Base-by-base conservation (phyloP, 2,797 vertebrate genomes). In the Ctenosaura bakeri region DNA sequence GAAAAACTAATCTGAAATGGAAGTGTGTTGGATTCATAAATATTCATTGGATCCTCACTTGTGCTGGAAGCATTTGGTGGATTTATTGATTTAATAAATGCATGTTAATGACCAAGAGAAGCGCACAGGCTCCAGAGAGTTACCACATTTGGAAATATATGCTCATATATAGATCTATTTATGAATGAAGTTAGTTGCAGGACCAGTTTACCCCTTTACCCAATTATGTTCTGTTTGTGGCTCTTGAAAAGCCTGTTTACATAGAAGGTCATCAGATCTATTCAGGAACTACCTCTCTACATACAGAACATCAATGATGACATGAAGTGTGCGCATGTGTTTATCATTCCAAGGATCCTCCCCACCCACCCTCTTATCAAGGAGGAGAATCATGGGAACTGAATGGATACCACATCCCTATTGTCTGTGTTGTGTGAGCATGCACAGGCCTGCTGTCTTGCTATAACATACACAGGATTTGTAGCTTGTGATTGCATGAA, bases 1-100 rank as follows among this genome's bases (percentile, higher is more conserved):
- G 71, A 78, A 91, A 92, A 69, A 0, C 12, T 92, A 83, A 90
- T 89, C 62, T 83, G 80, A 54, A 91, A 91, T 38, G 62, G 91
- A 92, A 79, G 78, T 89, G 83, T 59, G 71, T 62, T 79, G 90
- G 89, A 9, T 88, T 84, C 80, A 94, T 95, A 94, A 95, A 95
- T 95, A 92, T 90, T 94, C 92, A 95, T 80, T 82, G 79, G 92
- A 80, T 93, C 95, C 95, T 92, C 92, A 93, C 81, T 92, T 90
- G 5, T 91, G 87, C 78, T 29, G 90, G 91, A 74, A 85, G 29
- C 81, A 13, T 76, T 88, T 85, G 77, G 10, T 64, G 81, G 90
- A 89, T 93, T 92, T 88, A 88, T 66, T 86, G 77, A 92, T 90
- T 78, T 91, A 92, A 91, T 54, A 80, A 83, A 91, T 90, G 73